Evolutionary conservation across 2,888 invertebrate species (phyloP).

Genomic region (Didymodactylos carnosus): DNA sequence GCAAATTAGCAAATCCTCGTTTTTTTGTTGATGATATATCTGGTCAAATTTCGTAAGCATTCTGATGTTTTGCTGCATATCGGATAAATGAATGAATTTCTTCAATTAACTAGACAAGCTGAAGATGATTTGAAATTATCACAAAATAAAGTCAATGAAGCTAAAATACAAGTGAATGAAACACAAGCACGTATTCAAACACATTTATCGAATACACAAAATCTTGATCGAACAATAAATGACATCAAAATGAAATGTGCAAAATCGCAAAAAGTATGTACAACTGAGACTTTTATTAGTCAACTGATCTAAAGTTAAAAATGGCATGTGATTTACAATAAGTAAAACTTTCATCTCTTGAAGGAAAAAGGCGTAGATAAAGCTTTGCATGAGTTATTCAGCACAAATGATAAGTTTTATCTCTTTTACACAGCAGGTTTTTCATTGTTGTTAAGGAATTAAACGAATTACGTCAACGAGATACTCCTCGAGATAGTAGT

Average conservation of each 20-base stretch:
- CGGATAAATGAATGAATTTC: no score
- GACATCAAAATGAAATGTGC: background rate
- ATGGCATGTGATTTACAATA: no score
- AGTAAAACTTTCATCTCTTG: no score
- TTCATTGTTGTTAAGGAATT: background rate
- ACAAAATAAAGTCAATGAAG: conserved; percentile 2
- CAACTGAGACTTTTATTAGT: background rate
- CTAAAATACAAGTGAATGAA: background rate
- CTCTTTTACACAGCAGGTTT: no score
- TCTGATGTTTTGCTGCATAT: no score
- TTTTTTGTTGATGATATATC: conserved; percentile 2
- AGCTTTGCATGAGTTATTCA: no score
- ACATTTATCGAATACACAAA: background rate
- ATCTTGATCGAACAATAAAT: background rate
- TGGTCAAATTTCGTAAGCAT: background rate
- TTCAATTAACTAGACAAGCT: background rate
- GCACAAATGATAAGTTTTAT: no score
- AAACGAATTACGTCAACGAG: background rate
- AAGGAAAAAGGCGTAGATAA: no score
- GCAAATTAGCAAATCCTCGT: background rate
- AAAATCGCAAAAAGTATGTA: background rate
- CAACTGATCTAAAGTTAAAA: no score
- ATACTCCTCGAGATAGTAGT: background rate
- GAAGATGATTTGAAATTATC: background rate
- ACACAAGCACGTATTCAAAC: background rate